Percentiles rank a stretch among this genome's conserved stretches.
Evolutionary conservation across 2,888 invertebrate genomes (phyloP).

Genomic region (Calliphora vomitoria): DNA sequence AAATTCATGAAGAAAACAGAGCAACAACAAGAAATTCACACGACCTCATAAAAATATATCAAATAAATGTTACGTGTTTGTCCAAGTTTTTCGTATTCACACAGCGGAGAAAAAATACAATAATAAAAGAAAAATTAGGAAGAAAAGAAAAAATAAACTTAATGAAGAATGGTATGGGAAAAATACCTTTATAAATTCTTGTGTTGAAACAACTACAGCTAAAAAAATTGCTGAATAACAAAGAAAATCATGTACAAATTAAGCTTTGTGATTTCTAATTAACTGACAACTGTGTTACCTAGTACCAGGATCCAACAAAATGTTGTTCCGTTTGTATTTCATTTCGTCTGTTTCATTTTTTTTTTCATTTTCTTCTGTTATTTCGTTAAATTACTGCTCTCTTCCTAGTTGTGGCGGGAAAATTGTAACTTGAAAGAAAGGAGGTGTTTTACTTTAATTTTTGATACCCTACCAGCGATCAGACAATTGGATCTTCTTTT

Average conservation of each 20-base stretch:
- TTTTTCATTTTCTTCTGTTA: slow-evolving; percentile 1
- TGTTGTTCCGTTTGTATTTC: slow-evolving; percentile 61
- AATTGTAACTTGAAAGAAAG: slow-evolving; percentile 15
- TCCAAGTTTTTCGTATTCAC: slow-evolving; percentile 52
- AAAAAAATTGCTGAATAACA: slow-evolving; percentile 50
- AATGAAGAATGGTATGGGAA: slow-evolving; percentile 36
- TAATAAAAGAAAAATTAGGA: background rate
- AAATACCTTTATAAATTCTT: slow-evolving; percentile 63
- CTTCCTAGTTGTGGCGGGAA: slow-evolving; percentile 35
- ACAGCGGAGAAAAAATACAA: background rate
- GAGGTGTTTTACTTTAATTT: slow-evolving; percentile 25
- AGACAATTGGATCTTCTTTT: background rate
- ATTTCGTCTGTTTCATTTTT: slow-evolving; percentile 28
- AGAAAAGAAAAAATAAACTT: slow-evolving; percentile 25
- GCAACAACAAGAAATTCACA: slow-evolving; percentile 45
- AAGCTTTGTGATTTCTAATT: slow-evolving; percentile 84
- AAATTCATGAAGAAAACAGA: slow-evolving; percentile 14
- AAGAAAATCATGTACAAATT: slow-evolving; percentile 79
- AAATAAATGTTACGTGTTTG: slow-evolving; percentile 72
- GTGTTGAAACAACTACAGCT: background rate
- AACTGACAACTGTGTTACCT: slow-evolving; percentile 82
- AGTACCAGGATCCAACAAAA: slow-evolving; percentile 83
- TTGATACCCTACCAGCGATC: slow-evolving; percentile 10
- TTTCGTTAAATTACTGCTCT: slow-evolving; percentile 10
- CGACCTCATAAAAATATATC: slow-evolving; percentile 65